A percentile compares a stretch with the other conserved stretches of the same genome.
Conservation (phyloP, 1,140 invertebrate species). For the Apolygus lucorum region DNA sequence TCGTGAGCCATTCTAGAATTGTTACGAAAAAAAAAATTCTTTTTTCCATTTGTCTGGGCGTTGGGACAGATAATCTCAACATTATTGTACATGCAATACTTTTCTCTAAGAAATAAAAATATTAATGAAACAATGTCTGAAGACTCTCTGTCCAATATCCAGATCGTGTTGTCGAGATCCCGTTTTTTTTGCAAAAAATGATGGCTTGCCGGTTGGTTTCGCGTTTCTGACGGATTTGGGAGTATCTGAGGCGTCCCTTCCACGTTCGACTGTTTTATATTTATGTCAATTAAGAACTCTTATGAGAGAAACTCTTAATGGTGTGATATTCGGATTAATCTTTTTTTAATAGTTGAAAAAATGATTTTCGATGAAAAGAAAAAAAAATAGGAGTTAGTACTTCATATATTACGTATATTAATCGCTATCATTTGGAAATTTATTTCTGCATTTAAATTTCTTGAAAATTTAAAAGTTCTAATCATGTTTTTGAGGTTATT, state of each 20-base stretch:
- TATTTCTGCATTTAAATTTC: background rate
- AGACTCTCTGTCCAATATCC: background rate
- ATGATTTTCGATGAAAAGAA: background rate
- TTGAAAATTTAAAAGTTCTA: background rate
- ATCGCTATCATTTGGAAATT: background rate
- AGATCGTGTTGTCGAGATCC: background rate
- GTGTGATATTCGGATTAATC: background rate
- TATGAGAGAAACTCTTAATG: background rate
- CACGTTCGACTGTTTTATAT: background rate
- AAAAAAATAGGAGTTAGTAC: background rate
- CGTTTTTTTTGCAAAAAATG: no score
- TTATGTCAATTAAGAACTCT: background rate
- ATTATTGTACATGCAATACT: background rate
- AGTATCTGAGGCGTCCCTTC: background rate
- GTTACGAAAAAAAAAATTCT: background rate
- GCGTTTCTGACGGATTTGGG: background rate
- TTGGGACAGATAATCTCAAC: constrained; percentile 1
- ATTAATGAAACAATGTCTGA: background rate
- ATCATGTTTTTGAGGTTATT: background rate
- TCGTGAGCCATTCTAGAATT: background rate
- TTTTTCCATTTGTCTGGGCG: background rate
- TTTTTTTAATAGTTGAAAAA: background rate
- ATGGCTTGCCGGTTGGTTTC: background rate
- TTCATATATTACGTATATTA: background rate
- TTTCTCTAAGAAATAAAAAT: background rate